Evolutionary conservation across 2,797 vertebrate genomes (phyloP).

Genomic region (Bothrops alternatus): DNA sequence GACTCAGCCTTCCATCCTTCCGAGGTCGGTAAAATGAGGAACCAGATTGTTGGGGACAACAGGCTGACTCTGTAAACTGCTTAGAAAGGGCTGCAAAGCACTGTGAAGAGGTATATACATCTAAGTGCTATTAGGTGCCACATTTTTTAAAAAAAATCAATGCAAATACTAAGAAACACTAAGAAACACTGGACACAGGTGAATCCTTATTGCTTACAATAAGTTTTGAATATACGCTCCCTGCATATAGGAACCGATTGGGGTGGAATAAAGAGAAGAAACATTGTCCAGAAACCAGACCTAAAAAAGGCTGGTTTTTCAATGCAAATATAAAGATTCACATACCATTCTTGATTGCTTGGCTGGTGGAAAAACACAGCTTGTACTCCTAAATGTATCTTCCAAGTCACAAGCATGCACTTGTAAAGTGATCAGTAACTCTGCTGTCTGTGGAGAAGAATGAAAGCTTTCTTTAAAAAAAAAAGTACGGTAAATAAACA

Average conservation of each 20-base stretch:
- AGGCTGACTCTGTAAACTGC: background rate
- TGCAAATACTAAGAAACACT: background rate
- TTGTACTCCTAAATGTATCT: background rate
- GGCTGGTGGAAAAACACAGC: background rate
- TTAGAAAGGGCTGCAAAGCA: background rate
- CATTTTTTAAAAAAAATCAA: background rate
- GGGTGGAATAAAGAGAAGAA: too few species aligned
- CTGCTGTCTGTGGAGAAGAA: conserved; percentile 1
- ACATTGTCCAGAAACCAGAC: background rate
- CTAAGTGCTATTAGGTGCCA: background rate
- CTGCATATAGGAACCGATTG: background rate
- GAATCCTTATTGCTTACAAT: background rate
- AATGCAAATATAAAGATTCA: background rate
- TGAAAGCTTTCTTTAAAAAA: background rate
- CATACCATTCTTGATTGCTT: conserved; percentile 14
- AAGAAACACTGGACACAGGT: background rate
- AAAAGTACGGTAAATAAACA: too few species aligned
- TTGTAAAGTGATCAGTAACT: background rate
- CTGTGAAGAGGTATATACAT: background rate
- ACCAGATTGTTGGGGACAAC: background rate
- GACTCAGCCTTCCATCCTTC: background rate
- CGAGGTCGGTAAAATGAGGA: background rate
- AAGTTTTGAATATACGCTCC: background rate
- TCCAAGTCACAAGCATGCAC: conserved; percentile 5
- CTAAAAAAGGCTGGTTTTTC: background rate